Conservation (phyloP, 2,113 vertebrate species). For the Anarrhichthys ocellatus region DNA sequence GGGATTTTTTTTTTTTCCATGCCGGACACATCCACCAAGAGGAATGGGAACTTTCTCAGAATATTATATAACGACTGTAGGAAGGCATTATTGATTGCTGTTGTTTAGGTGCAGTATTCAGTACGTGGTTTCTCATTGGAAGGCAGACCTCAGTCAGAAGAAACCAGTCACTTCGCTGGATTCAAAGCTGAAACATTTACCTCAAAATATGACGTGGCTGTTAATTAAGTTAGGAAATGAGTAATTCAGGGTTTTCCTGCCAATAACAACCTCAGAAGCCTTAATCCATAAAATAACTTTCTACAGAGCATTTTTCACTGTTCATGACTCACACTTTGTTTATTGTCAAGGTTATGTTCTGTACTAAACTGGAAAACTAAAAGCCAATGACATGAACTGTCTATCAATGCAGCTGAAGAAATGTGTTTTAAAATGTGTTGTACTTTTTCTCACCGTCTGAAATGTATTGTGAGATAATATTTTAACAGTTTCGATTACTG, state of each 20-base stretch:
- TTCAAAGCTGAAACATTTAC: constrained; percentile 33
- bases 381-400: constrained; percentile 28
- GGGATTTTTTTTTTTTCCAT: constrained; percentile 12
- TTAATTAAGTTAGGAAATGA: constrained; percentile 23
- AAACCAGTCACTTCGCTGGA: constrained; percentile 29
- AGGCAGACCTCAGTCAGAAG: constrained; percentile 45
- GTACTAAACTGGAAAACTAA: constrained; percentile 37
- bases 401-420: constrained; percentile 41
- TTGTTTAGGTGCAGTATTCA: constrained; percentile 45
- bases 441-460: constrained; percentile 54
- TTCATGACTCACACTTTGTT: constrained; percentile 22
- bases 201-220: constrained; percentile 33
- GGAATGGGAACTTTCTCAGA: constrained; percentile 43
- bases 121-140: constrained; percentile 52
- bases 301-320: constrained; percentile 53
- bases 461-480: constrained; percentile 22
- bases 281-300: constrained; percentile 69
- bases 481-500: neutral
- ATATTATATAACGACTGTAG: constrained; percentile 7
- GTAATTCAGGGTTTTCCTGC: constrained; percentile 54
- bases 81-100: constrained; percentile 33
- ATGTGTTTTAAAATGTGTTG: constrained; percentile 31
- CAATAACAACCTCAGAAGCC: constrained; percentile 68
- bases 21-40: constrained; percentile 47
- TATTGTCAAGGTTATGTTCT: constrained; percentile 21